Evolutionary conservation across 2,797 vertebrate genomes (phyloP).

Genomic region (Onychomys arenicola): DNA sequence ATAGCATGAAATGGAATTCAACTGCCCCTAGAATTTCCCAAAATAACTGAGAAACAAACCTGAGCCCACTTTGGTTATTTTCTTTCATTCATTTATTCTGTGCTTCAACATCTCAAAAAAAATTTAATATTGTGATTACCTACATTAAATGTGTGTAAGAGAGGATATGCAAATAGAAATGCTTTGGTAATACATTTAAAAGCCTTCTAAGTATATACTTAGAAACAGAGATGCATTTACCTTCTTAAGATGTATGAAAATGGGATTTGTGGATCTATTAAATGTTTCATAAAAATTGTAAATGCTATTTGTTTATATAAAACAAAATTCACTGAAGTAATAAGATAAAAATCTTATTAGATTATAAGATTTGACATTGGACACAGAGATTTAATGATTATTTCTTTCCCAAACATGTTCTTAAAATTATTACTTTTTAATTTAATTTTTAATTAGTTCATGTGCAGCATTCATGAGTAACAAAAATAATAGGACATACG

Average conservation of each 20-base stretch:
- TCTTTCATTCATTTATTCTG: background rate
- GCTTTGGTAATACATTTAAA: background rate
- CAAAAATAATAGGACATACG: background rate
- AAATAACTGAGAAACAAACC: background rate
- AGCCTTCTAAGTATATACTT: background rate
- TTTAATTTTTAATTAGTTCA: background rate
- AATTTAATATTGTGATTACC: background rate
- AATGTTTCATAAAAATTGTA: background rate
- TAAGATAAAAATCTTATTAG: background rate
- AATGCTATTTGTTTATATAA: background rate
- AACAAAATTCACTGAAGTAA: background rate
- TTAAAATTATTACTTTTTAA: background rate
- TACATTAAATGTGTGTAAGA: background rate
- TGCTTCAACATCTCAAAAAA: no score
- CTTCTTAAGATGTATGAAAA: background rate
- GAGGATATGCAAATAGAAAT: background rate
- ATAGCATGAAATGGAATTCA: background rate
- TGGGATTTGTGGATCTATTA: background rate
- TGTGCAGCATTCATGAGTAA: background rate
- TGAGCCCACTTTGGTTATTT: background rate
- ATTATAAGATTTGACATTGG: background rate
- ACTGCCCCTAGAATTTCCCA: background rate
- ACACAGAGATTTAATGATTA: background rate
- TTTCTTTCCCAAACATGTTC: background rate
- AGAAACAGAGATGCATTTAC: background rate